Base-by-base conservation (phyloP, 2,888 invertebrate species). In the Polydesmus complanatus region DNA sequence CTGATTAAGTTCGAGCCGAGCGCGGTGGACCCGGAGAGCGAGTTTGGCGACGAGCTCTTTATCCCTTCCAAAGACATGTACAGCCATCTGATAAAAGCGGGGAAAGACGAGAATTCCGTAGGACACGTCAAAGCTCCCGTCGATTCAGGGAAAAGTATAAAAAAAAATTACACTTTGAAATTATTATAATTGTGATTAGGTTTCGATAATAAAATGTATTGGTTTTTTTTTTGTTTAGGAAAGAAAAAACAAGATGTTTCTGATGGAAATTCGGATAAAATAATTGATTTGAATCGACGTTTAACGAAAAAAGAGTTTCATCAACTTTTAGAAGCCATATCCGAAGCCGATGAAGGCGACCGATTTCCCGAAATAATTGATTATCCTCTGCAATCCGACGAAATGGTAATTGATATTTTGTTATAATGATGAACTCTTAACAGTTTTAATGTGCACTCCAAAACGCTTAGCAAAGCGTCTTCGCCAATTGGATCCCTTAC, bases 31-130 rank as follows among this genome's bases (percentile, higher is more conserved):
- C 78, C 79, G 1, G 77, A 78, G 63, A 80, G 82, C 1, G 81
- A 84, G 66, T 88, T 82, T 70, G 86, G 88, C n/a, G 87, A 88
- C 69, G 87, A 88, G 75, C 79, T 86, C 19, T 88, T 85, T 71
- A 85, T 80, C 71, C 88, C 88, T 25, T 27, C 54, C 21, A 50
- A 26, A 18, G 25, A 47, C 19, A 56, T 27, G 23, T 47, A 54
- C 26, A 51, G 53, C 11, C 58, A 52, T 27, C 51, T 57, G 56
- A 58, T 48, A 54, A 21, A 18, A 37, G 60, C 3, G 1, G n/a
- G n/a, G n/a, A n/a, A n/a, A n/a, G 58, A 52, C 25, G 59, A 25
- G 47, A 60, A 49, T 53, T 59, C 53, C 37, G 62, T 56, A 19
- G 62, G 62, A 26, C 60, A 56, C 37, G 57, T 56, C 26, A 60